Conservation (phyloP, 2,113 vertebrate genomes). For the Heloderma charlesbogerti region DNA sequence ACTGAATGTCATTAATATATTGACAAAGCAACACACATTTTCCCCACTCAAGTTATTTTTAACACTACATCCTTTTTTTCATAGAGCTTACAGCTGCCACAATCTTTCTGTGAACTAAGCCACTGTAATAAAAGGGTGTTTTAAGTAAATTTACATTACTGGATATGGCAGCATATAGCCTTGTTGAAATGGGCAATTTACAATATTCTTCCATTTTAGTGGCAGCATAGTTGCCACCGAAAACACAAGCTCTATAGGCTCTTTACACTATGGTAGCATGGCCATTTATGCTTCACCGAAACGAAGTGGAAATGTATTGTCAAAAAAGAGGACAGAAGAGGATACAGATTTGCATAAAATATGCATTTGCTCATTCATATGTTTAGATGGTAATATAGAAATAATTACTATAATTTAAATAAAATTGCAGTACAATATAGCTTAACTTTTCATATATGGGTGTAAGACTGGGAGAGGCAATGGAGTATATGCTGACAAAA, state of each 20-base stretch:
- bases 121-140: constrained; percentile 6
- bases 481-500: no score
- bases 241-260: neutral
- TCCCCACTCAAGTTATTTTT: constrained; percentile 3
- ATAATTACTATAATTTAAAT: no score
- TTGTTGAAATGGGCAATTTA: neutral
- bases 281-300: no score
- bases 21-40: neutral
- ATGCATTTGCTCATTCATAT: no score
- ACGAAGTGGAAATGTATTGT: no score
- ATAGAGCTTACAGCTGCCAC: neutral
- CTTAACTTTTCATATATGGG: no score
- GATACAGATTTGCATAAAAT: no score
- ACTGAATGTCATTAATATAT: constrained; percentile 12
- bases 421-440: no score
- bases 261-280: no score
- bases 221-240: neutral
- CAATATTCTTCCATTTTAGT: neutral
- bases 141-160: constrained; percentile 17
- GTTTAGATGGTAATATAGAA: no score
- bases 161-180: neutral
- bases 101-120: neutral
- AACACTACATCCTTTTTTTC: neutral
- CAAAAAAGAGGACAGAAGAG: no score
- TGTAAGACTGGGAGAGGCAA: no score